Base-by-base conservation (phyloP, 2,888 invertebrate genomes). In the Lingula anatina region DNA sequence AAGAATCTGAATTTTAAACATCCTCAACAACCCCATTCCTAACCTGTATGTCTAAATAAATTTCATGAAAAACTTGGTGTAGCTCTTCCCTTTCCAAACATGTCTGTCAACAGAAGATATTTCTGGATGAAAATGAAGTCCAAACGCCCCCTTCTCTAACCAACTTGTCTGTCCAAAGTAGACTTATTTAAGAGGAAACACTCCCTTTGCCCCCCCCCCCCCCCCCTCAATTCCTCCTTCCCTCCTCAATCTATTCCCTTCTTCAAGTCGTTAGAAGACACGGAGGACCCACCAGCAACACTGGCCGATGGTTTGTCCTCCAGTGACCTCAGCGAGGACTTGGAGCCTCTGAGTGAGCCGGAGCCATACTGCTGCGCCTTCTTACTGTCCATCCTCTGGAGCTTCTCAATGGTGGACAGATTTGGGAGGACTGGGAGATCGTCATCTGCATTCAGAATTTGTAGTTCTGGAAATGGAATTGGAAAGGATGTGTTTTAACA, bases 291-390 rank as follows among this genome's bases (percentile, higher is more conserved):
- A 12, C 35, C 35, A 9, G 9, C 35, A 15, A 31, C 35, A 31
- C n/a, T n/a, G 9, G n/a, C 35, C 35, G n/a, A 12, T 31, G 35
- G n/a, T n/a, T n/a, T n/a, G n/a, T n/a, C n/a, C n/a, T n/a, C n/a
- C n/a, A n/a, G n/a, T n/a, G 35, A 41, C 52, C 46, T 2, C 53
- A 50, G 20, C 35, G 47, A 28, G 25, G 35, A 28, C 46, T 39
- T 46, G 49, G 53, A 4, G 50, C 50, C 45, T 31, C 52, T 2
- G 47, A 47, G 27, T 38, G 50, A 26, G 50, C 49, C 37, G 31
- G 46, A 3, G 49, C 51, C n/a, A 50, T 53, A 39, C 44, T 49
- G 27, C 46, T 50, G 21, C 40, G 47, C 2, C 40, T 48, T 15
- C 52, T 47, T 15, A n/a, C n/a, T n/a, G 31, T 15, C 31, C 31